Evolutionary conservation across 2,113 vertebrate species (phyloP).

Genomic region (Lutjanus erythropterus): DNA sequence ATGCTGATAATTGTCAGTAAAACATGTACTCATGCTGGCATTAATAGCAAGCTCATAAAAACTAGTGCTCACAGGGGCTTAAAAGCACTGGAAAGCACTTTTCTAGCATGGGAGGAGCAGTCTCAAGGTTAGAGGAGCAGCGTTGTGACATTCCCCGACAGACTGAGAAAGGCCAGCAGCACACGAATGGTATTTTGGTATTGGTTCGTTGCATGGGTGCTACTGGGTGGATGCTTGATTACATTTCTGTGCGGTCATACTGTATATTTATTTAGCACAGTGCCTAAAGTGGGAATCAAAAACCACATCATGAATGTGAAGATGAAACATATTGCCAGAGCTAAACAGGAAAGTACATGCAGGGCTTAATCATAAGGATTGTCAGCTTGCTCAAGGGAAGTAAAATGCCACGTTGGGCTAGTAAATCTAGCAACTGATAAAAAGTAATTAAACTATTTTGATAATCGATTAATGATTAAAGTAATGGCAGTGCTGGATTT

Average conservation of each 20-base stretch:
- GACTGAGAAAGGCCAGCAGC: neutral
- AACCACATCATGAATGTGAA: neutral
- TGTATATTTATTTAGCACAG: neutral
- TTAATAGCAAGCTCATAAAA: slow-evolving; percentile 13
- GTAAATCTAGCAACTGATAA: too few species aligned
- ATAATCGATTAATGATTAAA: too few species aligned
- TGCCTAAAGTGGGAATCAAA: neutral
- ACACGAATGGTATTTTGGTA: neutral
- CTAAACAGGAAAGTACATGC: neutral
- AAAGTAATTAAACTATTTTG: too few species aligned
- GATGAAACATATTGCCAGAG: neutral
- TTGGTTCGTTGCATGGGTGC: neutral
- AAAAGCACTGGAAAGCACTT: slow-evolving; percentile 23
- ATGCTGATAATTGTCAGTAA: slow-evolving; percentile 23
- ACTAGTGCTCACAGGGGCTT: neutral
- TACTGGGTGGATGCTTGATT: neutral
- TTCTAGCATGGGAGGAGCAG: neutral
- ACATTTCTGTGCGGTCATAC: neutral
- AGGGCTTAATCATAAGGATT: too few species aligned
- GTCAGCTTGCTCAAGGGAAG: too few species aligned
- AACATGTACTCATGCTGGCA: slow-evolving; percentile 1
- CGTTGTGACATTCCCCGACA: neutral
- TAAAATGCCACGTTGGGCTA: too few species aligned
- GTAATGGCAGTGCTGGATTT: too few species aligned
- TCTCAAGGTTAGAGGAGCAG: slow-evolving; percentile 28